phyloP scores from a whole-genome alignment of 37 sponge, comb jelly and placozoan species.

The Ianthella basta region DNA sequence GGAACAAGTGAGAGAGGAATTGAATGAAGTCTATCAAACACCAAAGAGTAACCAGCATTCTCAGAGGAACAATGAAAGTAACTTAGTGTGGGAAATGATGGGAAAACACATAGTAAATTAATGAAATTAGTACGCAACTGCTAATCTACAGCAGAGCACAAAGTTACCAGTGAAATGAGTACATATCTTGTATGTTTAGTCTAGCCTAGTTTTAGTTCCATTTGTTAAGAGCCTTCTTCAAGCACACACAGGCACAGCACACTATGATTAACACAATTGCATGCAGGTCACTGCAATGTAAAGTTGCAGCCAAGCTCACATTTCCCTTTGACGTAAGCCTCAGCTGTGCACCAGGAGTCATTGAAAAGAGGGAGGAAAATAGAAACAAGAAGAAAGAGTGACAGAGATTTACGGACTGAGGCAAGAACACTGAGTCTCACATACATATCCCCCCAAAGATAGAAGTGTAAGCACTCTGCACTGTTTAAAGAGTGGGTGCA shows the following conservation, averaged over 20 bases:
- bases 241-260: too few relatives aligned
- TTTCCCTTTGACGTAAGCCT: slow-evolving; percentile 15
- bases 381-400: too few relatives aligned
- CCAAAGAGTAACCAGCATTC: too few relatives aligned
- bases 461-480: background rate
- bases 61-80: too few relatives aligned
- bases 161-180: too few relatives aligned
- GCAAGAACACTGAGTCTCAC: background rate
- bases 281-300: background rate
- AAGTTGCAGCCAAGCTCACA: background rate
- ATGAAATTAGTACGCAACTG: too few relatives aligned
- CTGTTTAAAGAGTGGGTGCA: background rate
- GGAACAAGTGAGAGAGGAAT: background rate
- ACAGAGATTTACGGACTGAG: too few relatives aligned
- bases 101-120: background rate
- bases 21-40: background rate
- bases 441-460: background rate
- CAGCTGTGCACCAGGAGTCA: background rate
- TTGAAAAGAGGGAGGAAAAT: background rate
- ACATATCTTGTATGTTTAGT: too few relatives aligned
- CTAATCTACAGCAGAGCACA: too few relatives aligned
- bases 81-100: background rate
- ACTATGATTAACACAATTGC: too few relatives aligned
- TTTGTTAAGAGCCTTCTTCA: too few relatives aligned
- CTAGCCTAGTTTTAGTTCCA: too few relatives aligned